Evolutionary conservation across 2,113 vertebrate genomes (phyloP), one percentile per base, ranked within the genome.

Genomic region (Tiliqua scincoides): DNA sequence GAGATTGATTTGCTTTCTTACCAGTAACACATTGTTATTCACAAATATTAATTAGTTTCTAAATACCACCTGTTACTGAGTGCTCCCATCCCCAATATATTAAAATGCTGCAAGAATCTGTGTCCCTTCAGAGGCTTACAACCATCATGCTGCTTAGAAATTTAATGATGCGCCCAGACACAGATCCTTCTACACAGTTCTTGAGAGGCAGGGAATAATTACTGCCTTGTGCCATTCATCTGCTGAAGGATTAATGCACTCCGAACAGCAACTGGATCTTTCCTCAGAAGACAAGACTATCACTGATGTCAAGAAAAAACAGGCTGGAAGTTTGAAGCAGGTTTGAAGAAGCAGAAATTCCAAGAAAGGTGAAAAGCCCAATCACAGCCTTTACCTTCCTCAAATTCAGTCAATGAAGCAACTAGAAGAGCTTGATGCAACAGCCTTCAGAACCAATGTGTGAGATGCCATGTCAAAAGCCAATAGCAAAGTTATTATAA

Each of bases 31-130:
- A 57, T 17, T 90, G 85, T 87, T 90, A 91, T 85, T 94, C 89
- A 90, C 88, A 94, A 90, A 85, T 93, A 94, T 87, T 92, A 90
- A 94, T 89, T 89, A 83, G 84, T 74, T 91, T 79, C 91, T 83
- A 94, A 91, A 91, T 88, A 83, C 27, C 87, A 94, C 83, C 91
- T 93, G 93, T 90, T 93, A 84, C 70, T 85, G 23, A 52, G 81
- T 40, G 74, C 89, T 88, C 40, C 86, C 79, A 85, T 76, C 80
- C 0, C 0, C 68, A 9, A 7, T 3, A 80, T 62, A 75, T 85
- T 81, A 85, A 71, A 75, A 3, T 2, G 79, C 84, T 85, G 85
- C 0, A 1, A 65, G 80, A 73, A 80, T 89, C 86, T 77, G 40
- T 20, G 40, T 20, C 25, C 30, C 65, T 87, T 86, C 0, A 0